Evolutionary conservation across 53 echinoderm and acorn worm genomes (phyloP).

Genomic region (Zoroaster sp.): DNA sequence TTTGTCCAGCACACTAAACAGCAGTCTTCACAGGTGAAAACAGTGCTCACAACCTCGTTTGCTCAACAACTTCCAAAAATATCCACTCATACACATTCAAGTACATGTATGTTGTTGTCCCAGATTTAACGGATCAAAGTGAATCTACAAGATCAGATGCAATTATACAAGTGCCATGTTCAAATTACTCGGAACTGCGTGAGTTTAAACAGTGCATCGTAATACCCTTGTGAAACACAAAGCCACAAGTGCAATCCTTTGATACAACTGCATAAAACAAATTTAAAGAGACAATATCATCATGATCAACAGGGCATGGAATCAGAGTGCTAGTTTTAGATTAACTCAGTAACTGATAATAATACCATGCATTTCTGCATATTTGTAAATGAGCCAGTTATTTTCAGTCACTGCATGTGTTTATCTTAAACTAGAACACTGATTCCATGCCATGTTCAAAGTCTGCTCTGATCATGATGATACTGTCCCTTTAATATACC

Average conservation of each 20-base stretch:
- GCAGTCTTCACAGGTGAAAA: background rate
- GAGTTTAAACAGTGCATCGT: background rate
- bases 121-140: background rate
- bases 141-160: slow-evolving; percentile 1
- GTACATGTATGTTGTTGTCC: background rate
- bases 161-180: background rate
- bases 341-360: too few species aligned
- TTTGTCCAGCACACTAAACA: background rate
- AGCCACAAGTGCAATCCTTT: background rate
- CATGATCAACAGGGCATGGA: too few species aligned
- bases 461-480: too few species aligned
- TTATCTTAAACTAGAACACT: too few species aligned
- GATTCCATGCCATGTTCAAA: too few species aligned
- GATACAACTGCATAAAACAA: background rate
- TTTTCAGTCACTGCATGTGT: too few species aligned
- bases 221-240: background rate
- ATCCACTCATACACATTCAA: background rate
- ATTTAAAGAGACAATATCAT: too few species aligned
- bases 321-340: too few species aligned
- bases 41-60: background rate
- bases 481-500: too few species aligned
- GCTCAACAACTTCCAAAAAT: background rate
- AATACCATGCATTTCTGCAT: too few species aligned
- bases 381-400: too few species aligned
- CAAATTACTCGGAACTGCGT: background rate